Evolutionary conservation across 1,140 invertebrate genomes (phyloP).

Genomic region (Ephestia elutella): DNA sequence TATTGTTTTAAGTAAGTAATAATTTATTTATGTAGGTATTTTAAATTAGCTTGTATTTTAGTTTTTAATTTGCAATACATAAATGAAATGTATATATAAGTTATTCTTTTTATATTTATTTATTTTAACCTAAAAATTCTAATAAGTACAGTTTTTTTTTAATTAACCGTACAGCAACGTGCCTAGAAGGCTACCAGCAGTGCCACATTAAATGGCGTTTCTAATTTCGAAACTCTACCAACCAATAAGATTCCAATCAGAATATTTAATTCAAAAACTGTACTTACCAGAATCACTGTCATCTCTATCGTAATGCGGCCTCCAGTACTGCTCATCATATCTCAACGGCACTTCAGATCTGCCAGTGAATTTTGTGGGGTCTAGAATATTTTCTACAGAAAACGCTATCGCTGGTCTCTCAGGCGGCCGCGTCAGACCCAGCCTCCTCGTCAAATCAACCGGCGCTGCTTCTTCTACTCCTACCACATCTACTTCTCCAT

Average conservation of each 20-base stretch:
- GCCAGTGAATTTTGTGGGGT: slow-evolving; percentile 92
- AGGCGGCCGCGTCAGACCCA: slow-evolving; percentile 57
- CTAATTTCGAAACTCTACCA: background rate
- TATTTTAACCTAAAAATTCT: too few species aligned
- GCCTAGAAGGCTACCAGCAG: too few species aligned
- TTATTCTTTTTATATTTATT: too few species aligned
- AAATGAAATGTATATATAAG: too few species aligned
- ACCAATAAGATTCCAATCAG: background rate
- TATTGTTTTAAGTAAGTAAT: too few species aligned
- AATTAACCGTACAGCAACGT: too few species aligned
- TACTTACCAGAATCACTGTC: slow-evolving; percentile 76
- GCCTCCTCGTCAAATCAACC: slow-evolving; percentile 56
- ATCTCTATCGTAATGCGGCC: slow-evolving; percentile 75
- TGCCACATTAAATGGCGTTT: too few species aligned
- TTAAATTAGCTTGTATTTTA: too few species aligned
- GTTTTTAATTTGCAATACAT: too few species aligned
- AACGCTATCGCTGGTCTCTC: slow-evolving; percentile 79
- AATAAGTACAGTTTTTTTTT: too few species aligned
- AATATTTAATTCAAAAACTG: background rate
- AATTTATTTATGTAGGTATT: too few species aligned
- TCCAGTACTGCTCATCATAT: slow-evolving; percentile 75
- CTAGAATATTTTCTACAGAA: slow-evolving; percentile 93
- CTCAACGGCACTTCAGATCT: slow-evolving; percentile 54
- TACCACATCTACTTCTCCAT: slow-evolving; percentile 62
- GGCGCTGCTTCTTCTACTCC: slow-evolving; percentile 66